Evolutionary conservation across 2,888 invertebrate genomes (phyloP).

Genomic region (Plagodis pulveraria): DNA sequence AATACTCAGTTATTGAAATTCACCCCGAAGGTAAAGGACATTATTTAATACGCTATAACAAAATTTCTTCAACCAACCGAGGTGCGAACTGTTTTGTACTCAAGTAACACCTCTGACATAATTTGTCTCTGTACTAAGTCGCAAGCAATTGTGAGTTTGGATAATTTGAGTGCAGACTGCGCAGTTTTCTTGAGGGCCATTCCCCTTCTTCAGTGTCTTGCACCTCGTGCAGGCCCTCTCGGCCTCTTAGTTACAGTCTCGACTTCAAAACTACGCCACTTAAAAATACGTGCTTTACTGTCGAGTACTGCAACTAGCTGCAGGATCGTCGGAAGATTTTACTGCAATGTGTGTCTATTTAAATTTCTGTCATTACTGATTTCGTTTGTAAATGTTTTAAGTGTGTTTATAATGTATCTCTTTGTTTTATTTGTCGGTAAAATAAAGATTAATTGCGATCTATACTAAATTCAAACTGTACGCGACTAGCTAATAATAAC

Average conservation of each 20-base stretch:
- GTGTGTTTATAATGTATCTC: no score
- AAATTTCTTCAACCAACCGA: no score
- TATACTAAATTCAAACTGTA: no score
- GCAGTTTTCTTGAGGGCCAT: constrained; percentile 41
- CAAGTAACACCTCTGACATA: no score
- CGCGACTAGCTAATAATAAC: no score
- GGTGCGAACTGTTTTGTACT: no score
- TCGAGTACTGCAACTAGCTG: constrained; percentile 36
- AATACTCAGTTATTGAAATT: no score
- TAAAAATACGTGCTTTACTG: constrained; percentile 47
- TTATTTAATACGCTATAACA: no score
- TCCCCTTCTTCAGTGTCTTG: constrained; percentile 16
- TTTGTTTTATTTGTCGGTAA: no score
- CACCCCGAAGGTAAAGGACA: no score
- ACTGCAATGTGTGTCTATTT: neutral
- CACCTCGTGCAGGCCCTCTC: constrained; percentile 17
- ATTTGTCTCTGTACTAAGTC: neutral
- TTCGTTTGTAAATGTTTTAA: neutral
- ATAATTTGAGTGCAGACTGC: constrained; percentile 14
- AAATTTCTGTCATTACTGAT: constrained; percentile 18
- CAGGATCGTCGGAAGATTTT: constrained; percentile 39
- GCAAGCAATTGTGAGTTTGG: constrained; percentile 5
- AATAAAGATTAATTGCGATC: no score
- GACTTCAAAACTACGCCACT: constrained; percentile 52
- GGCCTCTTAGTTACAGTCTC: constrained; percentile 54